Base-by-base conservation (phyloP, 2,888 invertebrate genomes). In the Priapulus caudatus region DNA sequence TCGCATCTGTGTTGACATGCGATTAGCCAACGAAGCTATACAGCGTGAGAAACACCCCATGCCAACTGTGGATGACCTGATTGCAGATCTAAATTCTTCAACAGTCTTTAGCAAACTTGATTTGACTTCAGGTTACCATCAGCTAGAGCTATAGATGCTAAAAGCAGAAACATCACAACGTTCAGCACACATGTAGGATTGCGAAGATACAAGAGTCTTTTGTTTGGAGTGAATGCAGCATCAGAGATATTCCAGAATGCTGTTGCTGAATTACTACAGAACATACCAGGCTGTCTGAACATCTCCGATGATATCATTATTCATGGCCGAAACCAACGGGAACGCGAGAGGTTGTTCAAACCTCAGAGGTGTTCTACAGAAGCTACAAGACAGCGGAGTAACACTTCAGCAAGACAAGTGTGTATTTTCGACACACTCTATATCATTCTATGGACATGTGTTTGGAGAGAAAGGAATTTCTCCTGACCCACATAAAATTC, bases 201-300 rank as follows among this genome's bases (percentile, higher is more conserved):
- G 15, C 69, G 54, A 52, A 54, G 67, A 23, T 74, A 68, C 54
- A 72, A 70, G 56, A 45, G 69, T 15, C 23, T 70, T 4, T 67
- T 67, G 65, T 71, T 70, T 54, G 69, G 69, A 0, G 65, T 73
- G 5, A 61, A 60, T 1, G 69, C 69, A 49, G 74, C 74, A 3
- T n/a, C n/a, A n/a, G n/a, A n/a, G n/a, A n/a, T n/a, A n/a, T n/a
- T n/a, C n/a, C n/a, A n/a, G n/a, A n/a, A n/a, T n/a, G n/a, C n/a
- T n/a, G n/a, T n/a, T n/a, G 67, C 70, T 0, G 74, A 73, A 60
- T 59, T 69, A 1, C 73, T 70, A 55, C 69, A 72, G 59, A 68
- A 71, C 59, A 63, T 67, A 19, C 59, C 65, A 43, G 68, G 68
- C 0, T 62, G 60, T 2, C 54, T 67, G 21, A 69, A 67, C 50